These are phyloP conservation scores for Tachina grossa DNA, from an alignment of 2,888 invertebrate genomes.

Conservation along the genomic window DNA sequence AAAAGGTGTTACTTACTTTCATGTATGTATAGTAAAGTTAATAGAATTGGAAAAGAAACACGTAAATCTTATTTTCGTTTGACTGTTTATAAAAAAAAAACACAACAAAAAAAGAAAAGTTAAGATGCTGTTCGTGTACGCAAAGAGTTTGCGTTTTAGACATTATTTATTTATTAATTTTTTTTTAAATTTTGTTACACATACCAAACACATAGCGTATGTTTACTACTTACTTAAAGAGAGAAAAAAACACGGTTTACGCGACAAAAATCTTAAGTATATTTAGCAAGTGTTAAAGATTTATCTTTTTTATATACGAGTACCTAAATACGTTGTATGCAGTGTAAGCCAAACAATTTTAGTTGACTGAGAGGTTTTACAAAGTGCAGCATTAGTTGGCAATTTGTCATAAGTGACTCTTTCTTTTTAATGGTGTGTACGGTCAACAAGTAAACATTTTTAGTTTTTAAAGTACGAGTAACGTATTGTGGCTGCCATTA, in stretches of 20 bases:
- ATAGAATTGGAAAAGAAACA: conserved; percentile 43
- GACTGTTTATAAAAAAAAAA: conserved; percentile 9
- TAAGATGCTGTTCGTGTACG: conserved; percentile 64
- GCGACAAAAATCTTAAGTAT: conserved; percentile 74
- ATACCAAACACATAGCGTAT: conserved; percentile 47
- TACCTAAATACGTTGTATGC: conserved; percentile 15
- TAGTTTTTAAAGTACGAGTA: conserved; percentile 34
- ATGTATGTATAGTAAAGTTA: conserved; percentile 9
- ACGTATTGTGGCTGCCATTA: neutral
- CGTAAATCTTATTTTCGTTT: conserved; percentile 45
- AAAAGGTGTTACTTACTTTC: conserved; percentile 13
- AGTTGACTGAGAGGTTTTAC: conserved; percentile 30
- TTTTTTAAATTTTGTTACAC: conserved; percentile 60
- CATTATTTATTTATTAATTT: conserved; percentile 27
- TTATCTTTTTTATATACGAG: conserved; percentile 62
- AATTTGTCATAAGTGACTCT: conserved; percentile 72
- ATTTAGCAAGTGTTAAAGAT: conserved; percentile 72
- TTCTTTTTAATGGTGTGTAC: conserved; percentile 22
- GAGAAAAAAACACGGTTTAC: conserved; percentile 52
- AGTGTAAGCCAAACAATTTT: conserved; percentile 26
- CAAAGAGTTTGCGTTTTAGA: conserved; percentile 37
- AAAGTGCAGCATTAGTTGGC: conserved; percentile 70
- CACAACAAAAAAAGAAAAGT: conserved; percentile 8
- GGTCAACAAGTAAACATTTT: conserved; percentile 38
- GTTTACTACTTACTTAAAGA: conserved; percentile 52